phyloP scores from a whole-genome alignment of 2,113 vertebrate species.

The Lates calcarifer region DNA sequence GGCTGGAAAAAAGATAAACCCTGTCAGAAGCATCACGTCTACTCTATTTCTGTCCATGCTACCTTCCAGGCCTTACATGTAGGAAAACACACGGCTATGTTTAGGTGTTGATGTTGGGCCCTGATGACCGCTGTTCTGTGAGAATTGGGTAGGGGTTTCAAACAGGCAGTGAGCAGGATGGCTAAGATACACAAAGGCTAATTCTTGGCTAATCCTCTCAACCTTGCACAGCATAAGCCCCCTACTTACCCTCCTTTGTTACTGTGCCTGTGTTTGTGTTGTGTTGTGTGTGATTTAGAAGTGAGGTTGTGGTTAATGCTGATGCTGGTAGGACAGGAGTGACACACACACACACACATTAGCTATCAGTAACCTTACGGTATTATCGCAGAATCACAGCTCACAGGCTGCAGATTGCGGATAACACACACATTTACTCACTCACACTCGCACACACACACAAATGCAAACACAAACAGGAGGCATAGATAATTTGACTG shows the following conservation, averaged over 20 bases:
- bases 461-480: slow-evolving; percentile 59
- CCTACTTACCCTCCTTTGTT: slow-evolving; percentile 57
- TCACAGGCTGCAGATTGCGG: slow-evolving; percentile 73
- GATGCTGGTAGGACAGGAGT: slow-evolving; percentile 54
- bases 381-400: slow-evolving; percentile 75
- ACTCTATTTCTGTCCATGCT: slow-evolving; percentile 56
- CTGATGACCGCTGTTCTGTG: slow-evolving; percentile 48
- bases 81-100: slow-evolving; percentile 46
- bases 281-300: slow-evolving; percentile 56
- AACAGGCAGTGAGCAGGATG: slow-evolving; percentile 59
- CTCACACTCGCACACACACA: slow-evolving; percentile 8
- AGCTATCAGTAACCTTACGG: slow-evolving; percentile 66
- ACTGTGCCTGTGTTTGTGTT: slow-evolving; percentile 48
- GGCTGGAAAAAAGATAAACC: slow-evolving; percentile 56
- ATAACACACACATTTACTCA: slow-evolving; percentile 62
- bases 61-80: slow-evolving; percentile 42
- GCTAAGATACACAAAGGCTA: slow-evolving; percentile 75
- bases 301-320: slow-evolving; percentile 74
- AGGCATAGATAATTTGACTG: slow-evolving; percentile 68
- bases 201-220: slow-evolving; percentile 68
- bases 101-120: slow-evolving; percentile 42
- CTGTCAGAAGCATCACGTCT: slow-evolving; percentile 57
- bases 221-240: slow-evolving; percentile 51
- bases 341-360: slow-evolving; percentile 38
- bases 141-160: slow-evolving; percentile 48